Evolutionary conservation across 2,113 vertebrate species (phyloP).

Genomic region (Oreochromis spilurus): DNA sequence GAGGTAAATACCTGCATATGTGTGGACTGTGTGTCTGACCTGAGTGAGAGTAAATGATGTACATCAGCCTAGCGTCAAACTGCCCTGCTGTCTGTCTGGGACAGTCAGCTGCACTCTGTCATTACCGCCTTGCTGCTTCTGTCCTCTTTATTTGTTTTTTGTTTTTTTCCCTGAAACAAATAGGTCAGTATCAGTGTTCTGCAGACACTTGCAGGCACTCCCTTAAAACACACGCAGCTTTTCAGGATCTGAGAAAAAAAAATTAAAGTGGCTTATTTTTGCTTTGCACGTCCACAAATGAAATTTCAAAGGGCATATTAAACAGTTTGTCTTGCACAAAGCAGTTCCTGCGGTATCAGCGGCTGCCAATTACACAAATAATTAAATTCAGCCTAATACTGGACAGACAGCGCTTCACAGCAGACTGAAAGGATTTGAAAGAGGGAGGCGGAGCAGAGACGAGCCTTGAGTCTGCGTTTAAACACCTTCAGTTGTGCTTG

Average conservation of each 20-base stretch:
- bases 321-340: not conserved
- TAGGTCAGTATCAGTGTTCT: not conserved
- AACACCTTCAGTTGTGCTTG: not conserved
- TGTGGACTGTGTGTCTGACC: slow-evolving; percentile 23
- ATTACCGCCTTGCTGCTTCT: slow-evolving; percentile 4
- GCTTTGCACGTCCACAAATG: not conserved
- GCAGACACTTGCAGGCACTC: not conserved
- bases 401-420: not conserved
- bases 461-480: not conserved
- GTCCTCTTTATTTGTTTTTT: not conserved
- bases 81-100: slow-evolving; percentile 28
- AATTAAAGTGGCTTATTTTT: not conserved
- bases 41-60: slow-evolving; percentile 43
- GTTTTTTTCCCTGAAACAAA: not conserved
- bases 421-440: not conserved
- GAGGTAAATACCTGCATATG: slow-evolving; percentile 10
- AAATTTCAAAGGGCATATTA: not conserved
- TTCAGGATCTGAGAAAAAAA: not conserved
- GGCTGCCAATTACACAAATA: not conserved
- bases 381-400: not conserved
- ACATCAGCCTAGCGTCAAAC: slow-evolving; percentile 7
- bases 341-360: not conserved
- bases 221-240: not conserved
- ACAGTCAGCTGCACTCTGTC: slow-evolving; percentile 21
- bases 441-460: not conserved